These are phyloP conservation scores for Alsophila aescularia DNA, from an alignment of 2,888 invertebrate genomes.

Conservation along the genomic window DNA sequence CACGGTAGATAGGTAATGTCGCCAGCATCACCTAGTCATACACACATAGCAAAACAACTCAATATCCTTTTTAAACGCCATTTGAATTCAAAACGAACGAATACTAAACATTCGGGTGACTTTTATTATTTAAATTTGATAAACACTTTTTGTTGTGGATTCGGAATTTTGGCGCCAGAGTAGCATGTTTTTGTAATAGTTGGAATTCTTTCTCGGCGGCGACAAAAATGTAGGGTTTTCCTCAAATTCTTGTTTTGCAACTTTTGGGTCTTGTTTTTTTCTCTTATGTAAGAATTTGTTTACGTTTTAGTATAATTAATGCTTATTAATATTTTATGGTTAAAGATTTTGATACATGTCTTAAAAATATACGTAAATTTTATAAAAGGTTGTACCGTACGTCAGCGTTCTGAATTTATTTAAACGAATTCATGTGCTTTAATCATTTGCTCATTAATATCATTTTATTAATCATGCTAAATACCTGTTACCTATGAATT, in stretches of 20 bases:
- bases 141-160: conserved; percentile 13
- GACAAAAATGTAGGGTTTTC: conserved; percentile 19
- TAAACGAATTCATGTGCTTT: too few relatives aligned
- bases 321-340: background rate
- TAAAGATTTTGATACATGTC: background rate
- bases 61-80: conserved; percentile 14
- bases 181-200: conserved; percentile 16
- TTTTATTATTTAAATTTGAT: conserved; percentile 27
- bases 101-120: conserved; percentile 28
- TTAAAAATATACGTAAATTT: background rate
- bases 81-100: conserved; percentile 37
- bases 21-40: conserved; percentile 1
- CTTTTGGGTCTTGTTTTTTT: conserved; percentile 6
- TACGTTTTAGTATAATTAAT: background rate
- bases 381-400: too few relatives aligned
- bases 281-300: conserved; percentile 1
- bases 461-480: too few relatives aligned
- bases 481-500: too few relatives aligned
- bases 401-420: too few relatives aligned
- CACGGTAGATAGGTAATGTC: conserved; percentile 1
- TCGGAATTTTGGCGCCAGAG: conserved; percentile 38
- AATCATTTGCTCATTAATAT: too few relatives aligned
- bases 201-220: conserved; percentile 22
- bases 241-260: conserved; percentile 13
- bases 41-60: conserved; percentile 1